phyloP scores from a whole-genome alignment of 2,888 invertebrate genomes.

The Apantesis nais region DNA sequence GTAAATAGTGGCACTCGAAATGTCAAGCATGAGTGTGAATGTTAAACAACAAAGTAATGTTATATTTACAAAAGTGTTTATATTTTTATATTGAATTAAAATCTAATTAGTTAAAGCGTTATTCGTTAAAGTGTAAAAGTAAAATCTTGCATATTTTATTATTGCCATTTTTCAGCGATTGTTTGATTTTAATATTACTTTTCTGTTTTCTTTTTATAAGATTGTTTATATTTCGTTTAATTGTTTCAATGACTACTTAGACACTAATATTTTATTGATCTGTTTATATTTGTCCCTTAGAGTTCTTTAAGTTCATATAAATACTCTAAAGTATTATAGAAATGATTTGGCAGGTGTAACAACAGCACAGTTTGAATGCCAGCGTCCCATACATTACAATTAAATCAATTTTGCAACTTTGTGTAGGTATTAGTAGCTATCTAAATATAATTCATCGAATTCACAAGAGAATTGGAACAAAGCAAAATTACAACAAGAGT shows the following conservation, averaged over 20 bases:
- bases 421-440: not conserved
- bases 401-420: constrained; percentile 7
- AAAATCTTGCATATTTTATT: not conserved
- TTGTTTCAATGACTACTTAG: not conserved
- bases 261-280: not conserved
- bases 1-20: constrained; percentile 29
- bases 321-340: not conserved
- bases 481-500: constrained; percentile 11
- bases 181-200: too few relatives aligned
- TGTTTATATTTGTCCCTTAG: not conserved
- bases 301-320: not conserved
- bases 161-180: not conserved
- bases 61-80: constrained; percentile 1
- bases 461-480: not conserved
- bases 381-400: constrained; percentile 7
- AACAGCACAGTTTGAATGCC: constrained; percentile 7
- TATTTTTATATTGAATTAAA: not conserved
- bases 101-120: not conserved
- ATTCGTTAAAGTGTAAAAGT: not conserved
- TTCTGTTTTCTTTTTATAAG: not conserved
- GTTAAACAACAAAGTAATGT: constrained; percentile 1
- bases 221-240: not conserved
- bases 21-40: constrained; percentile 22
- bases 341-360: constrained; percentile 14
- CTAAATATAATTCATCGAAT: constrained; percentile 17